phyloP scores from a whole-genome alignment of 2,113 vertebrate species.

The Tursiops truncatus region DNA sequence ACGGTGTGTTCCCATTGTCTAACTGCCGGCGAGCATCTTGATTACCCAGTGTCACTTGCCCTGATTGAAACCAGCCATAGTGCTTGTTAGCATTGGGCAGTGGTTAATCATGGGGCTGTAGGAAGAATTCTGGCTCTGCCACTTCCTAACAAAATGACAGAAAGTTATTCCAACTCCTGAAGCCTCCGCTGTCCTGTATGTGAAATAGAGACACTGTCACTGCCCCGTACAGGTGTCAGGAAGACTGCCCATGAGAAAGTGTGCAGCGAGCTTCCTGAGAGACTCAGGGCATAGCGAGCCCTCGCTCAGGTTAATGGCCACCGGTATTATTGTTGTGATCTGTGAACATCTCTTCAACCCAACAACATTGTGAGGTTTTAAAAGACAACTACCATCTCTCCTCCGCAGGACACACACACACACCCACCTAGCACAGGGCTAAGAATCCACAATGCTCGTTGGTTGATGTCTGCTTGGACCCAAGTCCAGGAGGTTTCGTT shows the following conservation, averaged over 20 bases:
- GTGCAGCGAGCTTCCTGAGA: fast-evolving
- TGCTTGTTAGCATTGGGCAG: background rate
- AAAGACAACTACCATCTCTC: background rate
- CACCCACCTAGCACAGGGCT: too few species aligned
- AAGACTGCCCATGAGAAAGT: fast-evolving
- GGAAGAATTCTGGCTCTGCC: background rate
- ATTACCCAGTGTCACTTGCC: background rate
- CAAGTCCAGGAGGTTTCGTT: background rate
- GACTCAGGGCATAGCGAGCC: fast-evolving
- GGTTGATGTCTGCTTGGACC: background rate
- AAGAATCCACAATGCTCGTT: too few species aligned
- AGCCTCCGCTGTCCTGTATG: background rate
- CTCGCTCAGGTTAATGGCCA: fast-evolving
- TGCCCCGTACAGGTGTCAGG: background rate
- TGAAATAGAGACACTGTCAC: background rate
- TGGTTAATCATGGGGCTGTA: background rate
- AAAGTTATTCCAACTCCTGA: background rate
- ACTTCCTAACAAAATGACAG: background rate
- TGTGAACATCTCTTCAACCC: background rate
- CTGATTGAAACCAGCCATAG: background rate
- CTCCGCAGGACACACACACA: background rate
- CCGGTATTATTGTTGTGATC: fast-evolving
- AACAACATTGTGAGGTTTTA: background rate
- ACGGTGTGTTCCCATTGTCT: background rate
- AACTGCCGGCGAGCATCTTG: background rate